Evolutionary conservation across 2,797 vertebrate species (phyloP).

Genomic region (Ctenosaura bakeri): DNA sequence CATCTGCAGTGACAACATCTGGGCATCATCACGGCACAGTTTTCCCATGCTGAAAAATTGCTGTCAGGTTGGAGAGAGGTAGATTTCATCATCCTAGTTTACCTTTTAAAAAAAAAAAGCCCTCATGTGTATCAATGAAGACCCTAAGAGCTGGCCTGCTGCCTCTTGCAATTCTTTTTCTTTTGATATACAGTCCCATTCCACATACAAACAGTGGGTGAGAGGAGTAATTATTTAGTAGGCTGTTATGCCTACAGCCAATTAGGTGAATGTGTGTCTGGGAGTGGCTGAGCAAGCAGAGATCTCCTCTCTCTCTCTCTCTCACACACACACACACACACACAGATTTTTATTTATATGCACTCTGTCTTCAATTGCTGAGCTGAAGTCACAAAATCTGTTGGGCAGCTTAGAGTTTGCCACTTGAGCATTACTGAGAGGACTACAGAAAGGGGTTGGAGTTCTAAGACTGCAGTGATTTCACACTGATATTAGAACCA

Average conservation of each 20-base stretch:
- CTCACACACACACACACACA: not conserved
- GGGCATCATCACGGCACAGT: not conserved
- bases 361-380: not conserved
- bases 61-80: conserved; percentile 17
- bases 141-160: not conserved
- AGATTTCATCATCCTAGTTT: conserved; percentile 29
- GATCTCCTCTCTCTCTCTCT: not conserved
- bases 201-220: not conserved
- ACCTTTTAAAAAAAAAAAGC: not conserved
- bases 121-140: not conserved
- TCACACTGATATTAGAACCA: too few species aligned
- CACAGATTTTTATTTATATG: not conserved
- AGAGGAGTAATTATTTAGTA: not conserved
- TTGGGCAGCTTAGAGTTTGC: not conserved
- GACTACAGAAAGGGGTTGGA: too few species aligned
- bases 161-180: not conserved
- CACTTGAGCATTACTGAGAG: not conserved
- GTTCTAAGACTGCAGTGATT: too few species aligned
- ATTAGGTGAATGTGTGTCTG: not conserved
- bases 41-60: conserved; percentile 36
- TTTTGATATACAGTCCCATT: not conserved
- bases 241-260: not conserved
- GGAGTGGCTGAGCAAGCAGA: not conserved
- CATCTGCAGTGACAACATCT: conserved; percentile 35
- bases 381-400: conserved; percentile 1